phyloP scores from a whole-genome alignment of 2,888 invertebrate genomes.

The Ptilodon capucinus region DNA sequence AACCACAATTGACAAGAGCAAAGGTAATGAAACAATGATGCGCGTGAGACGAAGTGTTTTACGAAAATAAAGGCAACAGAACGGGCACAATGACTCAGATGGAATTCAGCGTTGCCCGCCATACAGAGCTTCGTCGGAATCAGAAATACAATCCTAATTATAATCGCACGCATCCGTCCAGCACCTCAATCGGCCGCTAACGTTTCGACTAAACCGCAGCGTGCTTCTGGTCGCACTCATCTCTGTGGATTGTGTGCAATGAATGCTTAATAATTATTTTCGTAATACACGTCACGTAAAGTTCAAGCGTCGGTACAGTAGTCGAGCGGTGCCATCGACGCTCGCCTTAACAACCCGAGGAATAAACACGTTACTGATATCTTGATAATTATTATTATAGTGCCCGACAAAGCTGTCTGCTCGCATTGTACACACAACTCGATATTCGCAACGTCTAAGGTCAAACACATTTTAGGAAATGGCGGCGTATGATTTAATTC shows the following conservation, averaged over 20 bases:
- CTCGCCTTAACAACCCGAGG: constrained; percentile 22
- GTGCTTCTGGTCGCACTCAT: constrained; percentile 43
- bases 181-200: constrained; percentile 75
- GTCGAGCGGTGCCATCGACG: constrained; percentile 12
- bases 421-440: neutral
- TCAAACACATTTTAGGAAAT: constrained; percentile 1
- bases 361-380: constrained; percentile 30
- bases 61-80: constrained; percentile 81
- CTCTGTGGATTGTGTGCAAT: constrained; percentile 44
- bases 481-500: constrained; percentile 5
- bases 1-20: constrained; percentile 39
- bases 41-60: constrained; percentile 73
- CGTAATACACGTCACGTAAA: constrained; percentile 41
- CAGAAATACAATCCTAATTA: constrained; percentile 83
- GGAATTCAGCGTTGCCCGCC: constrained; percentile 79
- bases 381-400: constrained; percentile 29
- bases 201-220: constrained; percentile 43
- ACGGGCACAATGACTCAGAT: constrained; percentile 82
- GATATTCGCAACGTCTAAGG: neutral
- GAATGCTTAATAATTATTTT: constrained; percentile 45
- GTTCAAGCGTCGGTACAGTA: constrained; percentile 27
- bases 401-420: neutral
- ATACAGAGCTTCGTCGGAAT: constrained; percentile 79
- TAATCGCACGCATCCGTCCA: constrained; percentile 82
- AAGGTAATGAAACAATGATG: constrained; percentile 70